Evolutionary conservation across 1,140 invertebrate species (phyloP).

Genomic region (Pseudomyrmex dendroicus): DNA sequence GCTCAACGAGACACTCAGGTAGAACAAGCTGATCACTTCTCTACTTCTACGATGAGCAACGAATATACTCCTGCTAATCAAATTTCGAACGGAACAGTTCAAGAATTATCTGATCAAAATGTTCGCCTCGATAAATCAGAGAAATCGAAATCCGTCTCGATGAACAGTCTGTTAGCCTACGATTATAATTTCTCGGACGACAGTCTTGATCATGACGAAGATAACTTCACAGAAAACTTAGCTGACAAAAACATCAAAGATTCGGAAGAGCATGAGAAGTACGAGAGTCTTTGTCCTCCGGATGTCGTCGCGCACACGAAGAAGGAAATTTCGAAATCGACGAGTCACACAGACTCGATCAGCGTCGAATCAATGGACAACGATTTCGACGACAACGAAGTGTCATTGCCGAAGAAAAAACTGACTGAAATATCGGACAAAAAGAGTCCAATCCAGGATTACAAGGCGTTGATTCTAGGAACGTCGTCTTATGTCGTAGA

Average conservation of each 20-base stretch:
- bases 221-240: neutral
- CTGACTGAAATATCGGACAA: neutral
- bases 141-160: constrained; percentile 9
- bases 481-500: constrained; percentile 32
- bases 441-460: constrained; percentile 56
- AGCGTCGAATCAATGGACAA: constrained; percentile 5
- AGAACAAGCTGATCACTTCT: neutral
- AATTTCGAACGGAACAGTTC: neutral
- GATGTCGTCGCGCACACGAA: constrained; percentile 78
- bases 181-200: constrained; percentile 77
- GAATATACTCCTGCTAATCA: neutral
- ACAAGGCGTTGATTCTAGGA: constrained; percentile 68
- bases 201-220: constrained; percentile 74
- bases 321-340: constrained; percentile 51
- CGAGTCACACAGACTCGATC: neutral
- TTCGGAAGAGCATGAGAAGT: neutral
- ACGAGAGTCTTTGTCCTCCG: constrained; percentile 73
- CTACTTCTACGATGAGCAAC: neutral
- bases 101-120: neutral
- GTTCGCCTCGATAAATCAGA: neutral
- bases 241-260: neutral
- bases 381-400: constrained; percentile 65
- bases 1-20: neutral
- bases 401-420: constrained; percentile 73
- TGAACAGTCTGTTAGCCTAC: constrained; percentile 5